Conservation (phyloP, 2,797 vertebrate species). For the Brachyrhaphis roseni region DNA sequence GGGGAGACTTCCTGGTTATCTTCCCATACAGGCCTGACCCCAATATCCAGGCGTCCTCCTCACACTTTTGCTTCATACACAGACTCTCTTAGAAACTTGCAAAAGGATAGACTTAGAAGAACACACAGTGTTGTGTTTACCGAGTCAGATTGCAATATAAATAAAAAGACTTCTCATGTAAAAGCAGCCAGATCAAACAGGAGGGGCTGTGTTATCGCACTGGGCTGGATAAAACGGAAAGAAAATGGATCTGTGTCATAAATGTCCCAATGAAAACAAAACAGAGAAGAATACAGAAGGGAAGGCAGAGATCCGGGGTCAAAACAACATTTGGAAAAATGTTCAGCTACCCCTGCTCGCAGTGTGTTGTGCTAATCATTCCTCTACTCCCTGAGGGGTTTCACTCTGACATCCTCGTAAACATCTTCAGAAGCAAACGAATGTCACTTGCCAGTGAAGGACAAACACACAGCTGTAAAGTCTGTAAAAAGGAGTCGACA, state of each 20-base stretch:
- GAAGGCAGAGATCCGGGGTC: slow-evolving; percentile 18
- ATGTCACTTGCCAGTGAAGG: slow-evolving; percentile 44
- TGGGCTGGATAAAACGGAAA: slow-evolving; percentile 49
- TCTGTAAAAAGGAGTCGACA: slow-evolving; percentile 21
- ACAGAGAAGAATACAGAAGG: slow-evolving; percentile 19
- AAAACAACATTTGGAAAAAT: slow-evolving; percentile 59
- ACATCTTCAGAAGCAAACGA: slow-evolving; percentile 67
- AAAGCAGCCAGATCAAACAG: slow-evolving; percentile 80
- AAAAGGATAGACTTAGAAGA: slow-evolving; percentile 21
- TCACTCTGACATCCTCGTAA: slow-evolving; percentile 73
- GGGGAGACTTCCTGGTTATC: slow-evolving; percentile 73
- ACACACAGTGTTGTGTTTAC: slow-evolving; percentile 68
- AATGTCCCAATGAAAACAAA: slow-evolving; percentile 58
- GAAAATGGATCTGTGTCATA: slow-evolving; percentile 59
- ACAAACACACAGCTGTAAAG: slow-evolving; percentile 45
- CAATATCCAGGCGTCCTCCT: slow-evolving; percentile 71
- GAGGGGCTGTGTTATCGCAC: slow-evolving; percentile 60
- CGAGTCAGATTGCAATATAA: slow-evolving; percentile 73
- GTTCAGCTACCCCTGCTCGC: slow-evolving; percentile 45
- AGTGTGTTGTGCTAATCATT: slow-evolving; percentile 59
- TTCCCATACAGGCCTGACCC: slow-evolving; percentile 74
- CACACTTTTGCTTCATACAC: slow-evolving; percentile 64
- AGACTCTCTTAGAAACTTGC: slow-evolving; percentile 12
- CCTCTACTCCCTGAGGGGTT: slow-evolving; percentile 45
- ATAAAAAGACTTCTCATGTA: slow-evolving; percentile 71